Conservation (phyloP, 2,797 vertebrate genomes). For the Crocidura indochinensis region DNA sequence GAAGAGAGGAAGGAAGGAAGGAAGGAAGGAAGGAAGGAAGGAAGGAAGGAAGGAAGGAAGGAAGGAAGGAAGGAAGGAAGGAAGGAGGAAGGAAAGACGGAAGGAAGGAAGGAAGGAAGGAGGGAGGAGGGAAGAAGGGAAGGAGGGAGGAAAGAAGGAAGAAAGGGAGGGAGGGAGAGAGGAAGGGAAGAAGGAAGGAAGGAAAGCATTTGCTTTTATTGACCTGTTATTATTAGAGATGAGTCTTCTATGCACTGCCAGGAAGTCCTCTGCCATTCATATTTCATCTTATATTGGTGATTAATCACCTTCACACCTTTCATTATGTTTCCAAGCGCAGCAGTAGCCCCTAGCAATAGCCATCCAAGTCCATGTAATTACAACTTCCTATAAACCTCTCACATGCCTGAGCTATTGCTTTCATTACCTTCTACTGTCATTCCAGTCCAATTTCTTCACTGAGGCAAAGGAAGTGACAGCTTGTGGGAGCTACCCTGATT, state of each 20-base stretch:
- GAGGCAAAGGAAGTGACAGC: neutral
- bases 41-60: no score
- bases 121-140: no score
- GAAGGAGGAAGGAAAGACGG: no score
- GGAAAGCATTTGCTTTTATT: conserved; percentile 25
- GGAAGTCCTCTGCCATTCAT: neutral
- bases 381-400: conserved; percentile 67
- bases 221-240: conserved; percentile 21
- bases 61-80: no score
- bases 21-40: no score
- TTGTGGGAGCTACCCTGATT: neutral
- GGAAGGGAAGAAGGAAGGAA: no score
- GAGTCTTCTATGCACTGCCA: neutral
- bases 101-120: no score
- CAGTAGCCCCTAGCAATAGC: conserved; percentile 31
- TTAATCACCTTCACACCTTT: conserved; percentile 65
- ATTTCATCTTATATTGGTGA: conserved; percentile 46
- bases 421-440: conserved; percentile 45
- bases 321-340: conserved; percentile 32
- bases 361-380: conserved; percentile 65
- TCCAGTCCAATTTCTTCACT: conserved; percentile 7
- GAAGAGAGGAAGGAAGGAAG: no score
- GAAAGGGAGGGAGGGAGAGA: no score
- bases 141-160: no score
- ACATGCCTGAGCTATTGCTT: conserved; percentile 56